phyloP scores from a whole-genome alignment of 2,113 vertebrate species.

The Sisor rabdophorus region DNA sequence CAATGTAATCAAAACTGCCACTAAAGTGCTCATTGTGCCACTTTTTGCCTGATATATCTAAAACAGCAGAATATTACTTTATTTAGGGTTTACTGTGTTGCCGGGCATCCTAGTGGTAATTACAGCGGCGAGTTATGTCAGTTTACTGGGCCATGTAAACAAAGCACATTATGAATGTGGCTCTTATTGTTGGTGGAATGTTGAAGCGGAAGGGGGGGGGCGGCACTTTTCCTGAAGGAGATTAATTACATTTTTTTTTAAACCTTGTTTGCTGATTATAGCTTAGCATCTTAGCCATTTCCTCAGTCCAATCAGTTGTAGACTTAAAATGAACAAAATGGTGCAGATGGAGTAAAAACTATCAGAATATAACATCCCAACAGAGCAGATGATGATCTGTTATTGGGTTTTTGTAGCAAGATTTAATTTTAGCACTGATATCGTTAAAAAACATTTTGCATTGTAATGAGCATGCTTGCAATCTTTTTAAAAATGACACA shows the following conservation, averaged over 20 bases:
- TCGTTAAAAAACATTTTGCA: background rate
- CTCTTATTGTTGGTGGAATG: slow-evolving; percentile 30
- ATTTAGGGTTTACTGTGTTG: background rate
- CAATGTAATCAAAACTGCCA: background rate
- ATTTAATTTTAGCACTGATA: background rate
- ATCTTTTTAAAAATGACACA: background rate
- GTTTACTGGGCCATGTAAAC: slow-evolving; percentile 31
- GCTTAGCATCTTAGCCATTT: background rate
- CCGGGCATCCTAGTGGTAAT: background rate
- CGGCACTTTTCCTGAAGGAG: slow-evolving; percentile 25
- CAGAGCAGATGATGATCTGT: background rate
- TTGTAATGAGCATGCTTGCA: too few relatives aligned
- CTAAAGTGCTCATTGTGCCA: background rate
- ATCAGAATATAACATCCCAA: background rate
- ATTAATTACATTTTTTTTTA: background rate
- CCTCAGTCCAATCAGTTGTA: too few relatives aligned
- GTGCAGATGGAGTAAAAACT: background rate
- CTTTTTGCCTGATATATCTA: background rate
- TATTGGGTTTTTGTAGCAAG: background rate
- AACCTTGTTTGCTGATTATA: background rate
- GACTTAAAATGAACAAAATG: background rate
- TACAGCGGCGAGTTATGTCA: background rate
- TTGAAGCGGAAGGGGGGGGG: slow-evolving; percentile 19
- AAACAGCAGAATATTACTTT: background rate
- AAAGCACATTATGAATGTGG: slow-evolving; percentile 33